phyloP scores from a whole-genome alignment of 2,797 vertebrate genomes.

The Catamblyrhynchus diadema region DNA sequence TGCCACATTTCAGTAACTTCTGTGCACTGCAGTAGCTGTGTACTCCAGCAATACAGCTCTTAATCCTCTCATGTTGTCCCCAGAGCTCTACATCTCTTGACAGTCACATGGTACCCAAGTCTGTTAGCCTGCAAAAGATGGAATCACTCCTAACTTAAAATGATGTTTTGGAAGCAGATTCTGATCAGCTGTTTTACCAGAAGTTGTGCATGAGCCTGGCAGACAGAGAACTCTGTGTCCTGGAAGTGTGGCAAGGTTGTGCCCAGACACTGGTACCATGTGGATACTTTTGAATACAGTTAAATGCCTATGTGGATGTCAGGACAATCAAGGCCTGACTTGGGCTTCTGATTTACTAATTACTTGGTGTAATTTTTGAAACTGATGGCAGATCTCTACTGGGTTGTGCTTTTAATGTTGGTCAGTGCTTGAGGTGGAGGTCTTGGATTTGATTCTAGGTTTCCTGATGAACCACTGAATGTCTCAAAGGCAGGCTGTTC shows the following conservation, averaged over 20 bases:
- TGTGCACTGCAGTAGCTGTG: background rate
- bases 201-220: background rate
- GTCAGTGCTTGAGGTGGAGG: background rate
- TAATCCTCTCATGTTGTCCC: background rate
- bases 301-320: background rate
- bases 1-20: background rate
- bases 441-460: background rate
- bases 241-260: background rate
- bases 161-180: background rate
- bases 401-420: background rate
- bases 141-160: background rate
- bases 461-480: background rate
- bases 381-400: background rate
- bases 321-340: background rate
- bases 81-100: background rate
- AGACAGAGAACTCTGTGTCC: background rate
- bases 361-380: background rate
- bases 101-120: background rate
- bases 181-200: background rate
- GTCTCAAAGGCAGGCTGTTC: background rate
- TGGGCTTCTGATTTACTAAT: fast-evolving
- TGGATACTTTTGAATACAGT: background rate
- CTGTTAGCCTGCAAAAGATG: background rate
- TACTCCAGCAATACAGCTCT: background rate
- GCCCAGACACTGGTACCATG: background rate